A percentile compares a stretch with the other conserved stretches of the same genome.
phyloP scores from a whole-genome alignment of 2,797 vertebrate genomes.

The Coregonus suidteri region DNA sequence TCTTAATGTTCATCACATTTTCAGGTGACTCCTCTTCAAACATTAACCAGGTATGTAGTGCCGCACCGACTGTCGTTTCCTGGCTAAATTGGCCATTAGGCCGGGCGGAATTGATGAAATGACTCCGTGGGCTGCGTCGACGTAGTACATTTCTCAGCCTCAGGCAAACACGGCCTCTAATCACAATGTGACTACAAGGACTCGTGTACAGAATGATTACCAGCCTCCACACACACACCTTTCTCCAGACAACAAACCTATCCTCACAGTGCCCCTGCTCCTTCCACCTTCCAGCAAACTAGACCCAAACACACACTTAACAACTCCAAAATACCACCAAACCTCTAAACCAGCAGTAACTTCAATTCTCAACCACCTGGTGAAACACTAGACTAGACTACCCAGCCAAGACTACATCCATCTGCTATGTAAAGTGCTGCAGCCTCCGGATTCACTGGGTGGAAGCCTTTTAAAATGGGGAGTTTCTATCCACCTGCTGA shows the following conservation, averaged over 20 bases:
- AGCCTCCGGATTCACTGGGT: neutral
- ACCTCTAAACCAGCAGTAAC: neutral
- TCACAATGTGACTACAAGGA: neutral
- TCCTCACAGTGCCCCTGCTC: no score
- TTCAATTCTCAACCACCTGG: neutral
- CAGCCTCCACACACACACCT: neutral
- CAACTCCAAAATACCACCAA: neutral
- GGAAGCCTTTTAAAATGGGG: neutral
- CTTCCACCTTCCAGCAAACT: no score
- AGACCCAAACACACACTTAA: neutral
- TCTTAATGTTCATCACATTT: conserved; percentile 70
- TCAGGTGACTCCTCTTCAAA: conserved; percentile 39
- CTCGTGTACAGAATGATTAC: neutral
- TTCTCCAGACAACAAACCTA: no score
- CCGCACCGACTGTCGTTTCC: neutral
- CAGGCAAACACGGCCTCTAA: conserved; percentile 1
- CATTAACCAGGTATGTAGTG: conserved; percentile 18
- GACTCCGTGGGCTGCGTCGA: neutral
- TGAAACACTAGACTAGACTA: neutral
- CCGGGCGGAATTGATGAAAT: neutral
- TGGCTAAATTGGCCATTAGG: neutral
- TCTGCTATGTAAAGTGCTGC: neutral
- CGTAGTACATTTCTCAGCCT: neutral
- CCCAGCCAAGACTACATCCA: neutral
- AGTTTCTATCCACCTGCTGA: conserved; percentile 10